phyloP scores from a whole-genome alignment of 2,797 vertebrate genomes.

The Pipistrellus pygmaeus region DNA sequence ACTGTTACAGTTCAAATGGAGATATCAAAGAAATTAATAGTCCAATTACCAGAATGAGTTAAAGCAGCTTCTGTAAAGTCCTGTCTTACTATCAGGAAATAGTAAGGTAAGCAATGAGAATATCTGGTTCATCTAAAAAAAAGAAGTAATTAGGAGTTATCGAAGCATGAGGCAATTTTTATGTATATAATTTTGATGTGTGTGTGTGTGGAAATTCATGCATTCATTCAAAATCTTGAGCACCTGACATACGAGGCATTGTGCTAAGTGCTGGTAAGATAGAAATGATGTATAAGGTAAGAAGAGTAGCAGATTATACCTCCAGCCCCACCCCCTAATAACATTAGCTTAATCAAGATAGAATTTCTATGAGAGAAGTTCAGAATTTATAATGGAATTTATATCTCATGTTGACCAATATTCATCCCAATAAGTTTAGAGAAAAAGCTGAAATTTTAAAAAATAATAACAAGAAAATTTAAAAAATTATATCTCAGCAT shows the following conservation, averaged over 20 bases:
- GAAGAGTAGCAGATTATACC: background rate
- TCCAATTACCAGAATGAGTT: background rate
- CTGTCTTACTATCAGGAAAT: slow-evolving; percentile 1
- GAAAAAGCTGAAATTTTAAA: too few species aligned
- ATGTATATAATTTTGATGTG: background rate
- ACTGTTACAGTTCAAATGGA: background rate
- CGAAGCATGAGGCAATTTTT: background rate
- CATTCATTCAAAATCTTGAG: background rate
- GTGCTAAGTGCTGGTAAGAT: background rate
- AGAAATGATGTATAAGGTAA: background rate
- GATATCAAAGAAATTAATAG: background rate
- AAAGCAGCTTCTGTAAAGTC: background rate
- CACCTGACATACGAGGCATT: background rate
- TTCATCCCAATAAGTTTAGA: too few species aligned
- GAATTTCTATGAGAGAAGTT: background rate
- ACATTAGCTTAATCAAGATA: background rate
- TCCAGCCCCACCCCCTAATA: background rate
- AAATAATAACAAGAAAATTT: too few species aligned
- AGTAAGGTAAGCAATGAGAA: background rate
- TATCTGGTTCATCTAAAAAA: background rate
- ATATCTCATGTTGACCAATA: background rate
- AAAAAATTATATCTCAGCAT: background rate
- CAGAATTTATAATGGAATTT: background rate
- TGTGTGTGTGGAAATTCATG: background rate
- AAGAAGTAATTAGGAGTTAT: background rate